Base-by-base conservation (phyloP, 2,797 vertebrate genomes). In the Tamandua tetradactyla region DNA sequence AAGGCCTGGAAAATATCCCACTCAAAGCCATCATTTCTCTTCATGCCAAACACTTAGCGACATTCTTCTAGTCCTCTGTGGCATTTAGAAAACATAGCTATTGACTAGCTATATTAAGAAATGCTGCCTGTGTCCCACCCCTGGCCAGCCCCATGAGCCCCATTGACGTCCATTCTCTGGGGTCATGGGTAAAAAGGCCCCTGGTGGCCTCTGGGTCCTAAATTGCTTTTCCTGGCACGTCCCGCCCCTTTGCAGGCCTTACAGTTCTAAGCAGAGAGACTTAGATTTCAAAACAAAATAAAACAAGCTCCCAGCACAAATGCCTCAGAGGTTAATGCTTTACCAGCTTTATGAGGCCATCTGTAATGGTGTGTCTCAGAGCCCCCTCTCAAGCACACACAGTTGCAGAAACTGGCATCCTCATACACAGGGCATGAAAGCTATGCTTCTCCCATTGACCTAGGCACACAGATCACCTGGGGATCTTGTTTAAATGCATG, bases 41-140 rank as follows among this genome's bases (percentile, higher is more conserved):
- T 85, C 32, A 32, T 10, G 71, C 93, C 93, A 96, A 52, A 78
- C 88, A 69, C 68, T 71, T 75, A 72, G 78, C 44, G 89, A 95
- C 95, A 97, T 97, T 97, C 95, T 72, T 96, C 80, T 59, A 52
- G 83, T 95, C 97, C 97, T 97, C 96, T 66, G 95, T 92, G 95
- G 93, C 90, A 81, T 83, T 95, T 83, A 49, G 78, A 93, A 95
- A 96, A 92, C 92, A 95, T 9, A 86, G 62, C 88, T 40, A 71
- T 82, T 87, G 83, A 94, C 95, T 93, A 79, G 92, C 95, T 96
- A 97, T 97, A 97, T 97, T 97, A 97, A 97, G 97, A 96, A 95
- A 97, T 96, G 94, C 96, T 95, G 96, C 74, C 93, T 35, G 30
- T 88, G 74, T 75, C 83, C 93, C 44, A 83, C 81, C 91, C 75